These are phyloP conservation scores for zebrafish (Danio rerio) DNA, from an alignment of 2,113 vertebrate genomes.

Conservation along the genomic window GRCz12tu NC_133182.1:48266501-48267000, in stretches of 20 bases:
- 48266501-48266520: slow-evolving; percentile 41
- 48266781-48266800: slow-evolving; percentile 88
- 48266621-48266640: slow-evolving; percentile 80
- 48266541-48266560: slow-evolving; percentile 61
- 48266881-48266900: slow-evolving; percentile 70
- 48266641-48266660: slow-evolving; percentile 88
- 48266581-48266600: slow-evolving; percentile 34
- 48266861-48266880: slow-evolving; percentile 80
- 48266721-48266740: slow-evolving; percentile 85
- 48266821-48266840: slow-evolving; percentile 78
- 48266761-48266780: slow-evolving; percentile 86
- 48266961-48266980: slow-evolving; percentile 48
- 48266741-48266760: slow-evolving; percentile 86
- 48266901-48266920: slow-evolving; percentile 80
- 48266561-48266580: slow-evolving; percentile 36
- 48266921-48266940: slow-evolving; percentile 67
- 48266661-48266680: slow-evolving; percentile 87
- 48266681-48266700: slow-evolving; percentile 82
- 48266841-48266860: slow-evolving; percentile 84
- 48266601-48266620: slow-evolving; percentile 61
- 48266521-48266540: slow-evolving; percentile 42
- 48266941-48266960: slow-evolving; percentile 42
- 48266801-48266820: slow-evolving; percentile 83
- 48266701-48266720: slow-evolving; percentile 86
- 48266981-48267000: slow-evolving; percentile 36